A percentile compares a stretch with the other conserved stretches of the same genome.
Evolutionary conservation across 1,140 invertebrate genomes (phyloP).

Genomic region (Bactericera cockerelli): DNA sequence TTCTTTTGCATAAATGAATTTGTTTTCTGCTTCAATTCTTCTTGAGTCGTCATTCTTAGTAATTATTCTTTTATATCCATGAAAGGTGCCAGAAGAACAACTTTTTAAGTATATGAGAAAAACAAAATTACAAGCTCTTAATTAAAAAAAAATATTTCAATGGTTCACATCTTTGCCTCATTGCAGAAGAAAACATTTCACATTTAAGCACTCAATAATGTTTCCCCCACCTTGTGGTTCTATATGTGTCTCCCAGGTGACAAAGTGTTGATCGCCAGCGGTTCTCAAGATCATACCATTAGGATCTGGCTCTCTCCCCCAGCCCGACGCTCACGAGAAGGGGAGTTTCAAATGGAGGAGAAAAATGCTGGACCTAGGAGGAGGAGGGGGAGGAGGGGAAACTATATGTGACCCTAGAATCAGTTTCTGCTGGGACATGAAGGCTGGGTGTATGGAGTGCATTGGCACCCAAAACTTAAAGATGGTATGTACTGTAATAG

Average conservation of each 20-base stretch:
- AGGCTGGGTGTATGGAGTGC: conserved; percentile 80
- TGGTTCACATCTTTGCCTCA: too few relatives aligned
- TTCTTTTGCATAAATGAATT: too few relatives aligned
- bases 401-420: conserved; percentile 55
- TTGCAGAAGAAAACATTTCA: too few relatives aligned
- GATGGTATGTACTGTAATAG: too few relatives aligned
- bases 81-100: too few relatives aligned
- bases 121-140: too few relatives aligned
- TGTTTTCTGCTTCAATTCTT: too few relatives aligned
- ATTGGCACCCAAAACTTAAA: conserved; percentile 47
- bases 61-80: too few relatives aligned
- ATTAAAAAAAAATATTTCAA: too few relatives aligned
- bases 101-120: too few relatives aligned
- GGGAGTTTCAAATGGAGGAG: conserved; percentile 43
- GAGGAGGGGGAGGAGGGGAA: conserved; percentile 21
- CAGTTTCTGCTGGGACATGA: conserved; percentile 82
- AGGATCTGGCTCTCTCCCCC: conserved; percentile 54
- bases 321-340: conserved; percentile 19
- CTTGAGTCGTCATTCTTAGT: too few relatives aligned
- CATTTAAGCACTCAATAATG: too few relatives aligned
- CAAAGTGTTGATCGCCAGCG: conserved; percentile 58
- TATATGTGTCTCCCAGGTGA: conserved; percentile 30
- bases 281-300: conserved; percentile 74
- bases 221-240: conserved; percentile 14
- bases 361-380: conserved; percentile 34